Evolutionary conservation across 2,113 vertebrate genomes (phyloP).

Genomic region (Bubalus kerabau): DNA sequence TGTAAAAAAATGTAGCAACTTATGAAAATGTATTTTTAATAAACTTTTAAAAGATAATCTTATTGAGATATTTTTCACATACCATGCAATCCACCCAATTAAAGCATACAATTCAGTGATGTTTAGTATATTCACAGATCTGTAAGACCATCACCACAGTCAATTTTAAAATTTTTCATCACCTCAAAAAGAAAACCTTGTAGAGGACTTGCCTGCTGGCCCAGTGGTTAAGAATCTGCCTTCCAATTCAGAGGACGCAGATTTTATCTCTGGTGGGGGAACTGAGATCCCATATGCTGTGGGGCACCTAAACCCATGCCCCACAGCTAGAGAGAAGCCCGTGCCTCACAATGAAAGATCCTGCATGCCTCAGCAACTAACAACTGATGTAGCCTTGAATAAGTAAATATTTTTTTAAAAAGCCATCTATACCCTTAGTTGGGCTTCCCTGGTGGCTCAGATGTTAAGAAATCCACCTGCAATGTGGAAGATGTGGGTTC

Average conservation of each 20-base stretch:
- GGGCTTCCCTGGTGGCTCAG: background rate
- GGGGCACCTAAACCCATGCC: background rate
- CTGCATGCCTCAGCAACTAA: background rate
- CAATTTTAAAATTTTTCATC: background rate
- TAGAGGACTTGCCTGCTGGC: background rate
- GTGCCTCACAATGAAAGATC: background rate
- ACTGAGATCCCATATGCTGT: background rate
- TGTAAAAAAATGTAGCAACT: background rate
- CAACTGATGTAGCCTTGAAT: background rate
- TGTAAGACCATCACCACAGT: background rate
- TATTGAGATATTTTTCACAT: background rate
- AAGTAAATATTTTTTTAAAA: background rate
- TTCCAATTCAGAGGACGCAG: rapidly evolving
- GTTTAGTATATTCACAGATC: background rate
- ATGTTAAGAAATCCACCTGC: background rate
- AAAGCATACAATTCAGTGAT: background rate
- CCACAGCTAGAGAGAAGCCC: background rate
- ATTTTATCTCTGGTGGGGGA: background rate
- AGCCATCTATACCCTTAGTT: background rate
- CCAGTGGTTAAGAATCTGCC: background rate
- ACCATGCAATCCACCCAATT: background rate
- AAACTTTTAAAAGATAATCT: background rate
- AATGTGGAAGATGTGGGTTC: rapidly evolving
- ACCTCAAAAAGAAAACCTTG: background rate
- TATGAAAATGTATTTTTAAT: background rate